Conservation (phyloP, 2,888 invertebrate genomes). For the Schizaphis graminum region DNA sequence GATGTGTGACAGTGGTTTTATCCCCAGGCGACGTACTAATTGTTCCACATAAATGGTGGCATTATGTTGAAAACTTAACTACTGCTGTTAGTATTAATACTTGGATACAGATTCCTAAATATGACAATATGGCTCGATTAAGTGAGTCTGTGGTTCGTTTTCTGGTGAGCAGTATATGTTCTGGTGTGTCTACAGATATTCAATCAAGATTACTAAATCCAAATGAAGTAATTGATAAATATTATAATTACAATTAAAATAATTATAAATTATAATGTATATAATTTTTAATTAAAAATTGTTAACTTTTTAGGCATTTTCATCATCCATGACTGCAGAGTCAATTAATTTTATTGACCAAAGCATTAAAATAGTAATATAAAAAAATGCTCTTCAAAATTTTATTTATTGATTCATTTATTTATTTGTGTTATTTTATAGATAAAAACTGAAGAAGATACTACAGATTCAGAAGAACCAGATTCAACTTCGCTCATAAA, state of each 20-base stretch:
- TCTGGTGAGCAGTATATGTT: slow-evolving; percentile 76
- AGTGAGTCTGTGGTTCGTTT: slow-evolving; percentile 79
- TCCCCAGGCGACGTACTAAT: slow-evolving; percentile 88
- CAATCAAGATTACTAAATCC: slow-evolving; percentile 77
- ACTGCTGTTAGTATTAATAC: slow-evolving; percentile 78
- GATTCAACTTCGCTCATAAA: not conserved
- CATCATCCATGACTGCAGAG: slow-evolving; percentile 30
- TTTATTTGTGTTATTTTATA: slow-evolving; percentile 14
- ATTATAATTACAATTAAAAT: not conserved
- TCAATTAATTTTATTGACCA: slow-evolving; percentile 41
- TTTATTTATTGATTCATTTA: not conserved
- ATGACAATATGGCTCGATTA: slow-evolving; percentile 74
- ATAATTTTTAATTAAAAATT: not conserved
- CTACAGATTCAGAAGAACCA: not conserved
- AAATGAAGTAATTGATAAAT: slow-evolving; percentile 74
- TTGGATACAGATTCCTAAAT: slow-evolving; percentile 78
- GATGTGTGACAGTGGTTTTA: slow-evolving; percentile 76
- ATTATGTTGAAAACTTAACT: slow-evolving; percentile 84
- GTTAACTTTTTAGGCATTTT: slow-evolving; percentile 22
- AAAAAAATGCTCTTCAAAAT: not conserved
- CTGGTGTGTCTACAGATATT: slow-evolving; percentile 73
- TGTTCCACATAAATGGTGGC: slow-evolving; percentile 97
- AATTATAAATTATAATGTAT: not conserved
- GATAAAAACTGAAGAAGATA: not conserved
- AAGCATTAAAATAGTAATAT: slow-evolving; percentile 47